Percentiles rank a stretch among this genome's conserved stretches.
Evolutionary conservation across 2,797 vertebrate genomes (phyloP).

Genomic region (Hirundo rustica): DNA sequence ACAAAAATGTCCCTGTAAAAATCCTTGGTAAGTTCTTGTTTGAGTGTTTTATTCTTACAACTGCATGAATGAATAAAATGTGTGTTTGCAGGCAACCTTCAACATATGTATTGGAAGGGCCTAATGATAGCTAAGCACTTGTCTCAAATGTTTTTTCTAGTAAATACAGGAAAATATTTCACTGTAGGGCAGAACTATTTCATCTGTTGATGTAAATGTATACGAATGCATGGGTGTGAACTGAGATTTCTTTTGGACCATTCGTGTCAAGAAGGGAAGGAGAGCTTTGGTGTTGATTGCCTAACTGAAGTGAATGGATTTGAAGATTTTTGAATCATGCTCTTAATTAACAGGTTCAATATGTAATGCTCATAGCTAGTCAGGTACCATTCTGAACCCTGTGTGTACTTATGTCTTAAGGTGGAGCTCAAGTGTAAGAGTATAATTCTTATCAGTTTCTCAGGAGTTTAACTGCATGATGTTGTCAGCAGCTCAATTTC

Average conservation of each 20-base stretch:
- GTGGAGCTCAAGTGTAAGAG: neutral
- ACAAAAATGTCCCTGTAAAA: conserved; percentile 69
- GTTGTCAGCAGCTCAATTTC: neutral
- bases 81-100: conserved; percentile 1
- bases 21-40: conserved; percentile 60
- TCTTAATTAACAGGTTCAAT: neutral
- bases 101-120: neutral
- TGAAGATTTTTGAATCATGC: neutral
- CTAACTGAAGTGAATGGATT: neutral
- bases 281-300: neutral
- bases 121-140: neutral
- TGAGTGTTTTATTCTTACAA: conserved; percentile 50
- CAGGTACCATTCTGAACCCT: neutral
- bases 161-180: neutral
- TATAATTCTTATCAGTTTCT: neutral
- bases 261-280: neutral
- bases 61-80: conserved; percentile 41
- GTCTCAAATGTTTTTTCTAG: neutral
- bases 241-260: neutral
- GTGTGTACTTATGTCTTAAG: neutral
- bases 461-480: neutral
- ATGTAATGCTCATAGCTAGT: neutral
- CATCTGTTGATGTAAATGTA: neutral
- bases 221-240: neutral
- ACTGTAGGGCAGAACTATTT: neutral